phyloP scores from a whole-genome alignment of 2,888 invertebrate genomes.

The Selenia dentaria region DNA sequence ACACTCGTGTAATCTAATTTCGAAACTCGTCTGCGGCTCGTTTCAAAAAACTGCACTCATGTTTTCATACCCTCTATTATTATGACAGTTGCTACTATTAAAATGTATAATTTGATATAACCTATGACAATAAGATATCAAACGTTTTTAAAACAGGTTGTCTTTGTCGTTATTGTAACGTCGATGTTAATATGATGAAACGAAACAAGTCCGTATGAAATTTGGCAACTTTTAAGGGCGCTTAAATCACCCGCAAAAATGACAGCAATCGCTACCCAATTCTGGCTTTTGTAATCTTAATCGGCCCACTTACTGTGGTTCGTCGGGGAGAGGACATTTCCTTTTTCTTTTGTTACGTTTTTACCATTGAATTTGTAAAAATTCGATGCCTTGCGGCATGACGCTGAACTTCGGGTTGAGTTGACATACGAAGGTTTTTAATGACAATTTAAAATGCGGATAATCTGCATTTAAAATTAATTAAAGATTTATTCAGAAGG shows the following conservation, averaged over 20 bases:
- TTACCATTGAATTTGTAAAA: constrained; percentile 51
- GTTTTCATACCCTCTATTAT: too few relatives aligned
- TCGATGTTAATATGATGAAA: constrained; percentile 1
- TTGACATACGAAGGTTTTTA: constrained; percentile 3
- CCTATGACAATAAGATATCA: too few relatives aligned
- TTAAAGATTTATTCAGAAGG: too few relatives aligned
- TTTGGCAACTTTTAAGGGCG: neutral
- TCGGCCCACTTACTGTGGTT: constrained; percentile 65
- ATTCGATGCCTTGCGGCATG: constrained; percentile 8
- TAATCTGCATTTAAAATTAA: too few relatives aligned
- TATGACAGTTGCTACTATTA: too few relatives aligned
- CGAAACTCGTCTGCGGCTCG: too few relatives aligned
- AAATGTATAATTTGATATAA: too few relatives aligned
- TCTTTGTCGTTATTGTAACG: too few relatives aligned
- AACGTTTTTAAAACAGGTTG: too few relatives aligned
- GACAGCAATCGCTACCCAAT: constrained; percentile 67
- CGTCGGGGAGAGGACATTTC: constrained; percentile 55
- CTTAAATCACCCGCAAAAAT: constrained; percentile 47
- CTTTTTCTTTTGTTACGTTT: constrained; percentile 55
- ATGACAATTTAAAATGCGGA: too few relatives aligned
- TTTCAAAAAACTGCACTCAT: too few relatives aligned
- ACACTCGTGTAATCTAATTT: too few relatives aligned
- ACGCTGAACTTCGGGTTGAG: constrained; percentile 26
- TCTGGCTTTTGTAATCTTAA: constrained; percentile 73
- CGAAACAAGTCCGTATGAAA: neutral